These are phyloP conservation scores for Sarcophaga rosellei DNA, from an alignment of 2,888 invertebrate genomes.

Conservation along the genomic window DNA sequence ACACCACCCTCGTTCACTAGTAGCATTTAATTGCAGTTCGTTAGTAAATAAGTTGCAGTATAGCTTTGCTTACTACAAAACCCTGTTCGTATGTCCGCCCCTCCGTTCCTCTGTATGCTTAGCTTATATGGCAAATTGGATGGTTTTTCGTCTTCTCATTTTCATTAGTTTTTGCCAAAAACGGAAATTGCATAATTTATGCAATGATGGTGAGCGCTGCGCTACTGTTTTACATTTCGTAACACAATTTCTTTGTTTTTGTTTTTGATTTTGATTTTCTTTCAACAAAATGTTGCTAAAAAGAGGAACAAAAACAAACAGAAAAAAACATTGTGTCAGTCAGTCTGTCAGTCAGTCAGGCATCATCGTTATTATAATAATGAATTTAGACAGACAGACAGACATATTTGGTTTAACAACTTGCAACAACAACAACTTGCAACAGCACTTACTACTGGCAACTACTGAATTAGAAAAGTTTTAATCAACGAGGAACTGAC, in stretches of 20 bases:
- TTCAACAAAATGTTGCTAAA: too few species aligned
- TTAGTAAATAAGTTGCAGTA: not conserved
- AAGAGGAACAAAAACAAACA: too few species aligned
- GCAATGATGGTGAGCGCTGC: constrained; percentile 39
- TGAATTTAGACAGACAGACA: not conserved
- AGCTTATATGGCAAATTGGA: not conserved
- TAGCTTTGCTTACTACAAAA: not conserved
- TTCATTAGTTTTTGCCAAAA: constrained; percentile 51
- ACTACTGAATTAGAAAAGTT: not conserved
- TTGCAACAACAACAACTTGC: not conserved
- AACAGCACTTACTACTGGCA: not conserved
- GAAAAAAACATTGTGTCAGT: too few species aligned
- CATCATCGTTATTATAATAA: not conserved
- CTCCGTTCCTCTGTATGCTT: too few species aligned
- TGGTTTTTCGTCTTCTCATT: not conserved
- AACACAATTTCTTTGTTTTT: constrained; percentile 39
- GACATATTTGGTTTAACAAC: not conserved
- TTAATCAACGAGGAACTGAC: not conserved
- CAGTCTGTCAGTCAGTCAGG: not conserved
- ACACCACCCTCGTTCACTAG: not conserved
- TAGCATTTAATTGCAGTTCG: not conserved
- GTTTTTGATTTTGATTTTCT: not conserved
- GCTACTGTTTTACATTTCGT: constrained; percentile 67
- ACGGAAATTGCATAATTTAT: constrained; percentile 68
- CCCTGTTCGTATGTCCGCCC: not conserved